phyloP scores from a whole-genome alignment of 2,797 vertebrate genomes.

The Chiloscyllium punctatum region DNA sequence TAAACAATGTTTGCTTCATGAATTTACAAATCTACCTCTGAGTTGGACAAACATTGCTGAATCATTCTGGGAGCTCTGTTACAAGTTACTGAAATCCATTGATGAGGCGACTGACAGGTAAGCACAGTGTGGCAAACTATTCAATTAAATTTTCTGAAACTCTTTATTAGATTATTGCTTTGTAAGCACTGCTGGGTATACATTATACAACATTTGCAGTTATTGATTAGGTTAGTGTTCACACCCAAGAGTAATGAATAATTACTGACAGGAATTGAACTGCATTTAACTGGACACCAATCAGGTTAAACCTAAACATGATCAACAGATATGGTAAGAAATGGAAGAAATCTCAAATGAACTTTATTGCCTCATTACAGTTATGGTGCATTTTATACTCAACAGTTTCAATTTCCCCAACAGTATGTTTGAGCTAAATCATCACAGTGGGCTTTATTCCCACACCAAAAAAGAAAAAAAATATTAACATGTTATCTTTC shows the following conservation, averaged over 20 bases:
- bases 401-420: no score
- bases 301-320: neutral
- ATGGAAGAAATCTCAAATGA: neutral
- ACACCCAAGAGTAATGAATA: neutral
- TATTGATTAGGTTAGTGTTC: neutral
- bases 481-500: no score
- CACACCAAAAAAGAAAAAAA: no score
- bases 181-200: neutral
- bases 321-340: neutral
- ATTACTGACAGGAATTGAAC: neutral
- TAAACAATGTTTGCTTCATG: neutral
- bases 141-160: neutral
- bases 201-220: neutral
- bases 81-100: neutral
- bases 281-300: neutral
- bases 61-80: neutral
- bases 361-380: neutral
- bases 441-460: no score
- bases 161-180: neutral
- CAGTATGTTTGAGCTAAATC: no score
- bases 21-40: neutral
- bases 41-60: neutral
- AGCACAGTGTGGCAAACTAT: neutral
- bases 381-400: no score
- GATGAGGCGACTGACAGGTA: neutral